Evolutionary conservation across 30 jellyfish, hydroid and myxozoan species (phyloP), one percentile per base, ranked within the genome.

Genomic region (Sanderia malayensis): DNA sequence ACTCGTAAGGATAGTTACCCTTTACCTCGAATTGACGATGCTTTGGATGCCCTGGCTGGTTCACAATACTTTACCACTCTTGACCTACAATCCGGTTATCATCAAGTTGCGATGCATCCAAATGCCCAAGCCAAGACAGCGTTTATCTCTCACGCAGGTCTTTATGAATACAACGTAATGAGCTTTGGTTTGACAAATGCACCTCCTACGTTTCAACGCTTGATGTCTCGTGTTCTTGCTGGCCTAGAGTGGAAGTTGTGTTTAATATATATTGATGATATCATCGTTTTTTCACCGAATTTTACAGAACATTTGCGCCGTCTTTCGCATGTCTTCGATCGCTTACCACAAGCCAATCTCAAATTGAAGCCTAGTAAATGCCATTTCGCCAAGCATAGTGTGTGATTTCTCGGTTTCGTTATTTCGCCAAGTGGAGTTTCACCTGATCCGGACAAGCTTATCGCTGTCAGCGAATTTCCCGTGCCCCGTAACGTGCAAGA

Each of bases 391-490:
- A 10, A 21, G 25, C 11, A 27, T 11, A 25, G 53, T 13, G 91
- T 79, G 32, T 29, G 49, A 1, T 79, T 62, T 67, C 91, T 79
- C 26, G 91, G 87, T 2, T 79, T 34, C 45, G 86, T 80, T 31
- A 71, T 80, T 30, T 53, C 86, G 4, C 13, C 70, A n/a, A 22
- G 37, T 2, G 86, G 93, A n/a, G 37, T 80, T 20, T 26, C 70
- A 4, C 86, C 85, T 9, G 93, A 80, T 34, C 90, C 83, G 8
- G 73, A 45, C 10, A 78, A 78, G 32, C 23, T 67, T 20, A 25
- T 19, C 9, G 34, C 74, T 18, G 75, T 55, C 20, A 44, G 60
- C 31, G 13, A 62, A 4, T 73, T 55, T 59, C 85, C 85, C 23
- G 76, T 34, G 8, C 85, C 85, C n/a, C n/a, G n/a, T n/a, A n/a